Conservation (phyloP, 2,113 vertebrate species). For the Brachypteracias leptosomus region DNA sequence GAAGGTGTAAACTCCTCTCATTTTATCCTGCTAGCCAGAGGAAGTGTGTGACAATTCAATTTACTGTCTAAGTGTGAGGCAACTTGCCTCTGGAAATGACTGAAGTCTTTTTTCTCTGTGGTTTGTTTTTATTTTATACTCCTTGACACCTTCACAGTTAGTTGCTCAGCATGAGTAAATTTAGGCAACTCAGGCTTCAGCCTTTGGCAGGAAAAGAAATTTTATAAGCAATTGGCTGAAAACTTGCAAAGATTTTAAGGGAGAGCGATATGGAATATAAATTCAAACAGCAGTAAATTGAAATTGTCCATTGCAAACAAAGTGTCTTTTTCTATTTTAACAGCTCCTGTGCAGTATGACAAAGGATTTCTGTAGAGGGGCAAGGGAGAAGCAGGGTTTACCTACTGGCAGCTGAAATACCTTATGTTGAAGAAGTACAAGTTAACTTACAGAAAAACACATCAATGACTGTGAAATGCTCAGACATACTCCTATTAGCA, state of each 20-base stretch:
- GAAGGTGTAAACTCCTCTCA: neutral
- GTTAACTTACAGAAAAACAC: neutral
- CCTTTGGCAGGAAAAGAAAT: slow-evolving; percentile 46
- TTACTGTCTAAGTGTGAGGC: slow-evolving; percentile 30
- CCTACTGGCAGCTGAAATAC: neutral
- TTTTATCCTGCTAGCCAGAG: neutral
- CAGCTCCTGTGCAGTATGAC: neutral
- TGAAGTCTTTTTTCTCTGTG: neutral
- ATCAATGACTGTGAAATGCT: neutral
- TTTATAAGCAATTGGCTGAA: slow-evolving; percentile 48
- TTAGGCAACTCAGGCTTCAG: neutral
- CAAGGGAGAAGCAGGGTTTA: neutral
- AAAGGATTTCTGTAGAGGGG: neutral
- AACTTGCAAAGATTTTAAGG: slow-evolving; percentile 26
- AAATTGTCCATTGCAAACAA: slow-evolving; percentile 11
- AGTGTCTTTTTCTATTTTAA: neutral
- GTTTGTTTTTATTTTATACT: neutral
- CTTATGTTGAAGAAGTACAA: neutral
- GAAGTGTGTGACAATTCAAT: neutral
- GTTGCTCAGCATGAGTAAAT: neutral
- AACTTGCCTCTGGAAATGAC: slow-evolving; percentile 40
- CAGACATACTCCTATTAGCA: neutral
- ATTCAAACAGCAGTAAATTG: slow-evolving; percentile 30
- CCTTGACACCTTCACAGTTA: neutral
- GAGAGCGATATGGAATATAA: neutral